Base-by-base conservation (phyloP, 2,797 vertebrate genomes). In the Dermochelys coriacea region DNA sequence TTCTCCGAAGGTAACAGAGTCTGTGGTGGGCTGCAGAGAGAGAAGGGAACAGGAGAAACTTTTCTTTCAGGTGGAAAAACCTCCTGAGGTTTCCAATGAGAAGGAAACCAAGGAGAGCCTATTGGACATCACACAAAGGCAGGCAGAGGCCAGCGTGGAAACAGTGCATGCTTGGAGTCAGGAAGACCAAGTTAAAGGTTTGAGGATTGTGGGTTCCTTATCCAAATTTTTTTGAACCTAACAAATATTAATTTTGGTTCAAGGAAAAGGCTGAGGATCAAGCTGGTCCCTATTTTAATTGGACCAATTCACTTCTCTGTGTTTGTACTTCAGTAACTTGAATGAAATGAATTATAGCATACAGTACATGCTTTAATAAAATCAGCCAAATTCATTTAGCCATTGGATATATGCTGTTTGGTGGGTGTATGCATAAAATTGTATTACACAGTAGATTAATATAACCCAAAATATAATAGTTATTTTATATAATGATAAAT, bases 161-260 rank as follows among this genome's bases (percentile, higher is more conserved):
- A 85, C 45, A 92, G 59, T 75, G 59, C 18, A 55, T 86, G 51
- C 68, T 68, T 94, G 19, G 74, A 82, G 12, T 87, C 34, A 95
- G 61, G 34, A 91, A 89, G 80, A 83, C 14, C 49, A 90, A 87
- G 83, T 89, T 51, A 87, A 89, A 90, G 50, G 77, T 61, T 93
- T 89, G 14, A 95, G 71, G 80, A 86, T 21, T 82, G 75, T 80
- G 77, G 45, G 54, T 93, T 96, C 95, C 50, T 64, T 45, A 45
- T 80, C 57, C 85, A 87, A 93, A 95, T 11, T 2, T 2, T 91
- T 96, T 85, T 95, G 21, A 93, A 91, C 8, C 3, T 49, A 85
- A 86, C 11, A 91, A 92, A 94, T 91, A 93, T 57, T 89, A 96
- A 93, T 86, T 95, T 95, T 95, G 10, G 59, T 96, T 91, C 83